Base-by-base conservation (phyloP, 2,888 invertebrate species). In the Griposia aprilina region DNA sequence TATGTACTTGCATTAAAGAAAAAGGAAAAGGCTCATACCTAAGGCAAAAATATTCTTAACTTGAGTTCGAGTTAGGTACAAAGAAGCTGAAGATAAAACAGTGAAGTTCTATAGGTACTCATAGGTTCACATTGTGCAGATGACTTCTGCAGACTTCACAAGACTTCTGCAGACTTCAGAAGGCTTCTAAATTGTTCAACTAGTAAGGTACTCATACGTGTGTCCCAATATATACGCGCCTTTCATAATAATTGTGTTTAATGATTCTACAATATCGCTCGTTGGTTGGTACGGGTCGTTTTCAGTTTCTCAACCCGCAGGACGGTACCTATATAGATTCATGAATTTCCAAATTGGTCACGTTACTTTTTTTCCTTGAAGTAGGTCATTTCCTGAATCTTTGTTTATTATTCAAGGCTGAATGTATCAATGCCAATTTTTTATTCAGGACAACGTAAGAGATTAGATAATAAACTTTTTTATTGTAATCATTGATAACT, bases 381-480 rank as follows among this genome's bases (percentile, higher is more conserved):
- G n/a, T 10, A 26, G 60, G 48, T 41, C n/a, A 63, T 63, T 80
- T 68, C 26, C 30, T n/a, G 45, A 13, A 74, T 60, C 10, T 50
- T 48, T 65, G 11, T 65, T 65, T 52, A 60, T 20, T 48, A 76
- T 57, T 26, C 63, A 76, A 68, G 67, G 57, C 23, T 63, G 45
- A 68, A 81, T 63, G 23, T 57, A 67, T 41, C 67, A 81, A 69
- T 82, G 48, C 59, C 76, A 69, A 69, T 30, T 66, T 66, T 36
- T 81, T 76, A 66, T 66, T 82, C 20, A 70, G 82, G 36, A 66
- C 30, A 68, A 48, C 60, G n/a, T 55, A 50, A 57, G 5, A 72
- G 69, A 82, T 83, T 60, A 82, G 73, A 78, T 83, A 36, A 10
- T 6, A 45, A 41, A 50, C 4, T 6, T 41, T 70, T 70, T 36